Base-by-base conservation (phyloP, 2,888 invertebrate genomes). In the Plebejus anna region DNA sequence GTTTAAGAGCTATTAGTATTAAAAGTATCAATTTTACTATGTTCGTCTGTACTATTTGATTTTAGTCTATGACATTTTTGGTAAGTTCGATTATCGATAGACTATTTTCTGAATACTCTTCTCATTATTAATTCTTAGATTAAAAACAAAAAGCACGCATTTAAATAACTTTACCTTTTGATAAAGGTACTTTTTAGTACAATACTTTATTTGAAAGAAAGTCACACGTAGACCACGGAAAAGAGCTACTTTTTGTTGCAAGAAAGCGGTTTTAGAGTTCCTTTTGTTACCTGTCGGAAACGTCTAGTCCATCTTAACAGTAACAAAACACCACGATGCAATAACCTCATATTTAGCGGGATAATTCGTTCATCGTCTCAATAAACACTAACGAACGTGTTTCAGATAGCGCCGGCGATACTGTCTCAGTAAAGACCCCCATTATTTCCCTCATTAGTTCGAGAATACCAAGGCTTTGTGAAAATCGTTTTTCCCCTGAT, bases 371-470 rank as follows among this genome's bases (percentile, higher is more conserved):
- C 13, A 36, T 36, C 66, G 66, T 66, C 32, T 36, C 66, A 66
- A 66, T 66, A 66, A 66, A 66, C 28, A 73, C 73, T 73, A 73
- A 73, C 51, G 47, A 73, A 73, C 32, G 55, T 55, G 73, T 73
- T 51, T 73, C 13, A 73, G 73, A 73, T 32, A 55, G 51, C 47
- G 73, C 51, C 32, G 28, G 28, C 73, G 32, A 73, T 55, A 51
- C 73, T 32, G 73, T 75, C 75, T 76, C 75, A 82, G 83, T 83
- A 83, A 84, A 84, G 80, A 79, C 79, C 82, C 78, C 81, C 82
- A 84, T 85, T 85, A 85, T 84, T 84, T 84, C 84, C 82, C 84
- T 82, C 85, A 84, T 85, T 85, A 84, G 83, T 81, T 78, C 79
- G 78, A 78, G 78, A 75, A 77, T 77, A 76, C 76, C 28, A 57